phyloP scores from a whole-genome alignment of 2,888 invertebrate species.

The Synanthedon vespiformis region DNA sequence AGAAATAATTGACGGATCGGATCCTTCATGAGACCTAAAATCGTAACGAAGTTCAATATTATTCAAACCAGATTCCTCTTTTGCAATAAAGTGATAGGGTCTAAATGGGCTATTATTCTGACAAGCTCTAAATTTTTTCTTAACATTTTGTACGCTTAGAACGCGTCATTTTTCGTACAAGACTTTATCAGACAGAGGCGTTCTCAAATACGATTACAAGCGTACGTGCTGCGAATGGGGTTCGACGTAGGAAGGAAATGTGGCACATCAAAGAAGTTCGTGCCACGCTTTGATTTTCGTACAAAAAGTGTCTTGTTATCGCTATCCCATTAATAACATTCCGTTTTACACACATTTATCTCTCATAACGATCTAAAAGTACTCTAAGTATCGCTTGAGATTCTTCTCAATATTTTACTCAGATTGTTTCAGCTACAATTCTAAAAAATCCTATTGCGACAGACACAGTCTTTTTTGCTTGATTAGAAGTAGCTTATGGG shows the following conservation, averaged over 20 bases:
- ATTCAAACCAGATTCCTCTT: no score
- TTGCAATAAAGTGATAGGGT: no score
- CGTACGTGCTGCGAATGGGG: slow-evolving; percentile 57
- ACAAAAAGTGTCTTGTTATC: slow-evolving; percentile 58
- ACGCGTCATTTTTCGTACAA: slow-evolving; percentile 47
- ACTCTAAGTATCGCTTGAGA: no score
- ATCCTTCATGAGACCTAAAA: no score
- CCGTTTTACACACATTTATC: not conserved
- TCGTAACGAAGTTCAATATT: no score
- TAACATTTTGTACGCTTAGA: not conserved
- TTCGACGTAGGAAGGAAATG: slow-evolving; percentile 37
- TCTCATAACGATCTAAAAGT: not conserved
- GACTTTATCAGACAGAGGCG: slow-evolving; percentile 64
- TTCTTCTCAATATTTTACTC: no score
- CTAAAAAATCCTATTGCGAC: no score
- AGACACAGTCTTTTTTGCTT: no score
- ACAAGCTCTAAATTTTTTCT: not conserved
- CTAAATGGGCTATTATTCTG: no score
- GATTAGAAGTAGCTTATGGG: no score
- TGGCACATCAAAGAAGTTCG: slow-evolving; percentile 55
- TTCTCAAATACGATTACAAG: slow-evolving; percentile 66
- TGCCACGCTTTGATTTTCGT: slow-evolving; percentile 55
- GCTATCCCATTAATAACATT: slow-evolving; percentile 30
- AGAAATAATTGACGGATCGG: no score
- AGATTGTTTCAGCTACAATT: no score